Base-by-base conservation (phyloP, 2,888 invertebrate species). In the Eledona agricola region DNA sequence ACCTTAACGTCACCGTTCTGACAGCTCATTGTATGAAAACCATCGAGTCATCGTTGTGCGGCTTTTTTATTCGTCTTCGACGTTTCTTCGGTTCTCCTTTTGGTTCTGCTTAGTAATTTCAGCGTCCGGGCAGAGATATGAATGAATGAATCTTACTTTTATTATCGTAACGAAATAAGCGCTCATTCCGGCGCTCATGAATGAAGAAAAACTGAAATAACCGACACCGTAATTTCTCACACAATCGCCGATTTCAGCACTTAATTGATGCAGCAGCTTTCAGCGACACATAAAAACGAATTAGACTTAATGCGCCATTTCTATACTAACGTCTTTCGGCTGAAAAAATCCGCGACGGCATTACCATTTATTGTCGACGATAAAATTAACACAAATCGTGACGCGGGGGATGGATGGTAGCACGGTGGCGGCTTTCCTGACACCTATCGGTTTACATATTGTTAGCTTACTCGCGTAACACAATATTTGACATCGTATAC, bases 401-500 rank as follows among this genome's bases (percentile, higher is more conserved):
- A 13, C 10, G 32, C 31, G n/a, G 9, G 11, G 7, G 7, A 31
- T 28, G 22, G 31, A 31, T 6, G 29, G 16, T n/a, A 20, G 11
- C 31, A 43, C 29, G 20, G 23, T 43, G 12, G 31, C 28, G 7
- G 9, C 2, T 6, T 10, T 25, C 11, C 28, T 26, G 9, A 12
- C 23, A 17, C 25, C 60, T 64, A 65, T 69, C 60, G 58, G 71
- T 72, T 74, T 74, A 72, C 73, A 70, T 69, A 71, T 73, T 72
- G 72, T 72, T 74, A 74, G 66, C 62, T 64, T 67, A 66, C 63
- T 64, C 57, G 63, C 67, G 74, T 65, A 74, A 74, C 65, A 62
- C 62, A 72, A 74, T 74, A 72, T 73, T 73, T 72, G 66, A 70
- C 61, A 68, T 67, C 65, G 68, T 72, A 67, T 67, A 59, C 67